These are phyloP conservation scores for Nerophis ophidion DNA, from an alignment of 2,113 vertebrate genomes.

Conservation along the genomic window DNA sequence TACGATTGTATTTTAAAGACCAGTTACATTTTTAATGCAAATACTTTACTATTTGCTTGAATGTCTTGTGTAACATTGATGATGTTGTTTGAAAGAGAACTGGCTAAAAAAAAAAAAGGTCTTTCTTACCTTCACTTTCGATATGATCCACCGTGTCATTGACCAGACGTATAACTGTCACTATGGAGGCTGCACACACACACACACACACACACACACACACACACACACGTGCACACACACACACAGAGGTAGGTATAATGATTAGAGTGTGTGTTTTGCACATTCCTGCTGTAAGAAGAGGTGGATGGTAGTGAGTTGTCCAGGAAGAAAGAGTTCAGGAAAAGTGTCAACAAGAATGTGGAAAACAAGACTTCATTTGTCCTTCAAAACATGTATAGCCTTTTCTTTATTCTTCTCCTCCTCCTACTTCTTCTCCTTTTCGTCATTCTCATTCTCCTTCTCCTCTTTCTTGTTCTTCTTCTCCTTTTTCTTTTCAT, in stretches of 20 bases:
- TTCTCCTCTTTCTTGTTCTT: no score
- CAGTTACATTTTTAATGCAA: no score
- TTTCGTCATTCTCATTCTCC: no score
- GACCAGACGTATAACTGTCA: constrained; percentile 66
- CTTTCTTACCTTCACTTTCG: constrained; percentile 62
- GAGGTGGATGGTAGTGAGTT: constrained; percentile 29
- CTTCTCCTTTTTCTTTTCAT: no score
- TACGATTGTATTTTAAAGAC: no score
- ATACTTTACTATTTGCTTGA: no score
- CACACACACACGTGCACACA: neutral
- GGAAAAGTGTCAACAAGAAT: constrained; percentile 2
- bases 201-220: constrained; percentile 4
- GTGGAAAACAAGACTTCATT: neutral
- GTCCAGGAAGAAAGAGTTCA: constrained; percentile 22
- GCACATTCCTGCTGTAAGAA: constrained; percentile 4
- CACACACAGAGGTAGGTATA: neutral
- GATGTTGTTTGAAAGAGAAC: no score
- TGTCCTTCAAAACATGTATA: neutral
- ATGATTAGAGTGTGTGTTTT: constrained; percentile 26
- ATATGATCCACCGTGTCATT: constrained; percentile 62
- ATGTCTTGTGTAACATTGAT: no score
- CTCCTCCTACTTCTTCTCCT: no score
- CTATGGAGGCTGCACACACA: constrained; percentile 54
- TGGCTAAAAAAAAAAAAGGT: no score
- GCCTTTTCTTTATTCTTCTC: no score